Percentiles rank a stretch among this genome's conserved stretches.
These are phyloP conservation scores for Lampris incognitus DNA, from an alignment of 2,113 vertebrate genomes.

Conservation along the genomic window DNA sequence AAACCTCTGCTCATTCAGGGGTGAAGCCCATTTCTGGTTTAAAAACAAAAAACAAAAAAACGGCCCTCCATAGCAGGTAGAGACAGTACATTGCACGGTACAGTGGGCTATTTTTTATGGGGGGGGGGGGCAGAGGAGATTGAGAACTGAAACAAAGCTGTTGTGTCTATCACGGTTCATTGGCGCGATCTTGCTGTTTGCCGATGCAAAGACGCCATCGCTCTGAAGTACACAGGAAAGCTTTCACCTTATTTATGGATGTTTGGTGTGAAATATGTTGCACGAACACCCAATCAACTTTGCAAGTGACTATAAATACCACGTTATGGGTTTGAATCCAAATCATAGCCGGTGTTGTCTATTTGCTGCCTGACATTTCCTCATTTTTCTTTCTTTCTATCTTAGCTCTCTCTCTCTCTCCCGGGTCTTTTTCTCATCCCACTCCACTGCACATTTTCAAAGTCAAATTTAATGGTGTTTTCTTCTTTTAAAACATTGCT, in stretches of 20 bases:
- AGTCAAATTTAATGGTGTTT: too few relatives aligned
- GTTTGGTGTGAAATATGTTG: too few relatives aligned
- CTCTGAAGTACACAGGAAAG: slow-evolving; percentile 1
- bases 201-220: slow-evolving; percentile 53
- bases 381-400: neutral
- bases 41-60: slow-evolving; percentile 9
- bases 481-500: too few relatives aligned
- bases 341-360: too few relatives aligned
- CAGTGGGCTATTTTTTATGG: slow-evolving; percentile 9
- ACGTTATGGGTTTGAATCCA: too few relatives aligned
- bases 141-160: slow-evolving; percentile 22
- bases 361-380: neutral
- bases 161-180: slow-evolving; percentile 46
- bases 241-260: too few relatives aligned
- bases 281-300: too few relatives aligned
- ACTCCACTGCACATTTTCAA: too few relatives aligned
- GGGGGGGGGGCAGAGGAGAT: slow-evolving; percentile 13
- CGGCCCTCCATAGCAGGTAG: slow-evolving; percentile 29
- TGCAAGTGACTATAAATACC: too few relatives aligned
- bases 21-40: slow-evolving; percentile 57
- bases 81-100: slow-evolving; percentile 17
- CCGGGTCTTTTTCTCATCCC: too few relatives aligned
- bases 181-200: slow-evolving; percentile 47
- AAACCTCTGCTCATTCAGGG: slow-evolving; percentile 65
- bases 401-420: too few relatives aligned